Percentiles rank a stretch among this genome's conserved stretches.
Conservation (phyloP, 2,888 invertebrate genomes). For the Lathronympha strigana region DNA sequence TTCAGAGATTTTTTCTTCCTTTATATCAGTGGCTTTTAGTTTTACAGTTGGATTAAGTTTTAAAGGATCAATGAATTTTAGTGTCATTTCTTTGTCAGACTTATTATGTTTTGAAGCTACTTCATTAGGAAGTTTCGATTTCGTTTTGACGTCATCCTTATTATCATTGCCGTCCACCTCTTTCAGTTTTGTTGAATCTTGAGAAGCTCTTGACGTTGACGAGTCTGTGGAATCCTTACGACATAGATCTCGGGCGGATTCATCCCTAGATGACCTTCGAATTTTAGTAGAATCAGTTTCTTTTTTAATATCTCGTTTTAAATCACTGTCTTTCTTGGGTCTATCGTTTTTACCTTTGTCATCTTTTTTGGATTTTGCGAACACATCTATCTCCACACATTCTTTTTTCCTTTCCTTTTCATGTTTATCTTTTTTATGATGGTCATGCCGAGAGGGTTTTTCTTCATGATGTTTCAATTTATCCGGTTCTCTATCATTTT, state of each 20-base stretch:
- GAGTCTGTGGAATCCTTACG: conserved; percentile 82
- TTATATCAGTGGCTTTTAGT: conserved; percentile 69
- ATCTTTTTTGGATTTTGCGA: conserved; percentile 67
- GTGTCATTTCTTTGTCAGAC: conserved; percentile 72
- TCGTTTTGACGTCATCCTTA: conserved; percentile 70
- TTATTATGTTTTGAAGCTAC: conserved; percentile 78
- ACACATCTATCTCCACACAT: conserved; percentile 57
- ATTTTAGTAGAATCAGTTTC: conserved; percentile 67
- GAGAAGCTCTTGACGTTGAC: conserved; percentile 73
- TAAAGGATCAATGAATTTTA: conserved; percentile 49
- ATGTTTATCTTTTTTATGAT: conserved; percentile 75
- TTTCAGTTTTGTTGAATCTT: conserved; percentile 73
- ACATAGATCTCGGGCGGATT: conserved; percentile 69
- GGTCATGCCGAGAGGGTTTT: conserved; percentile 75
- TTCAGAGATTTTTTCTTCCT: conserved; percentile 73
- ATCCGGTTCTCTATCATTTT: conserved; percentile 61
- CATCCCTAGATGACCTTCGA: conserved; percentile 76
- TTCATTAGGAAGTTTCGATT: conserved; percentile 72
- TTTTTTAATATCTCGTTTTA: conserved; percentile 75
- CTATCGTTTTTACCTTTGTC: conserved; percentile 80
- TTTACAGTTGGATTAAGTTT: conserved; percentile 56
- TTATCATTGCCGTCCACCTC: conserved; percentile 66
- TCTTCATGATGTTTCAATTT: conserved; percentile 68
- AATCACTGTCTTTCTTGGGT: conserved; percentile 69
- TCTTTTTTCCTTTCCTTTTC: conserved; percentile 73